phyloP scores from a whole-genome alignment of 1,140 invertebrate genomes.

The Hypothenemus hampei region DNA sequence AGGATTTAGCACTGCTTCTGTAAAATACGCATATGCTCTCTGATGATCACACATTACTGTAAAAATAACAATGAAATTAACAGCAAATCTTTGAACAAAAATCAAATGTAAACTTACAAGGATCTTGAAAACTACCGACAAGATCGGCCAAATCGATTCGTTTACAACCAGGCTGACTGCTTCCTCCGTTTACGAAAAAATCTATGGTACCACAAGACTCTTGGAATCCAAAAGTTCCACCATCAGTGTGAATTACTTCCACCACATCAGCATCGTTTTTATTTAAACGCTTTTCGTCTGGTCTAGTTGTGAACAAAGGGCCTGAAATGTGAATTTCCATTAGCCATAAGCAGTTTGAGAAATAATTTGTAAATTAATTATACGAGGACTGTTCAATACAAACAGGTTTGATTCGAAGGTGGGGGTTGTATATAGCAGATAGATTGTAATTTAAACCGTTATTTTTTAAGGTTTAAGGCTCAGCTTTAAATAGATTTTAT shows the following conservation, averaged over 20 bases:
- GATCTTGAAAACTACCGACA: constrained; percentile 15
- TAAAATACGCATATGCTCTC: constrained; percentile 65
- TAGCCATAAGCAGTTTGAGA: too few species aligned
- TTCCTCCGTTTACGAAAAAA: constrained; percentile 75
- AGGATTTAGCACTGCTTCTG: constrained; percentile 62
- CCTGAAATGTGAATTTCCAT: constrained; percentile 49
- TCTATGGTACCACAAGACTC: constrained; percentile 62
- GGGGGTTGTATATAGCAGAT: too few species aligned
- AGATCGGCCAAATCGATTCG: constrained; percentile 27
- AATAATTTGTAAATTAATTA: too few species aligned
- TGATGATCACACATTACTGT: constrained; percentile 70
- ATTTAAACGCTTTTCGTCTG: constrained; percentile 52
- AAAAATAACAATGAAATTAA: background rate
- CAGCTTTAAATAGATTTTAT: too few species aligned
- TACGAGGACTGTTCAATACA: too few species aligned
- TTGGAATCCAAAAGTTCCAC: constrained; percentile 50
- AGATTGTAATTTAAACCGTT: too few species aligned
- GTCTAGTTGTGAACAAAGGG: constrained; percentile 56
- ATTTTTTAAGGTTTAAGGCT: too few species aligned
- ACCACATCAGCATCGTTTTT: constrained; percentile 63
- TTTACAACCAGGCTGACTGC: constrained; percentile 54
- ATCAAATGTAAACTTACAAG: constrained; percentile 21
- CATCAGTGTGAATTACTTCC: constrained; percentile 68
- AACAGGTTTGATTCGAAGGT: too few species aligned
- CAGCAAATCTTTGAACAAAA: background rate